These are phyloP conservation scores for Ceratosolen fusciceps DNA, from an alignment of 1,140 invertebrate species.

Conservation along the genomic window DNA sequence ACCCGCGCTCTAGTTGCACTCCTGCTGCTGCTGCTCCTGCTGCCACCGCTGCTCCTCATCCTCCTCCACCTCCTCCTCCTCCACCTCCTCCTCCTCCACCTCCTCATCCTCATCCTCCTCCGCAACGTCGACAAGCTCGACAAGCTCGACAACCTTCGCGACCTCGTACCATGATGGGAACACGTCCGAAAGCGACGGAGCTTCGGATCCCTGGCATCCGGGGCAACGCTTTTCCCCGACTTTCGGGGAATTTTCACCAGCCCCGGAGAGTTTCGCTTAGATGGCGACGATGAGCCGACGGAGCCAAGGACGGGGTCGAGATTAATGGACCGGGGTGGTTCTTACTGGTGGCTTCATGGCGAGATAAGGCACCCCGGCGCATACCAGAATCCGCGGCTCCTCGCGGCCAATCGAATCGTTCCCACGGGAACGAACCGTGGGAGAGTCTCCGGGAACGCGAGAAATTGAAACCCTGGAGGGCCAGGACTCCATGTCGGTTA, in stretches of 20 bases:
- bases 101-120: no score
- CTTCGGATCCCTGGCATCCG: neutral
- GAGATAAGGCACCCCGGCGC: conserved; percentile 37
- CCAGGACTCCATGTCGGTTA: conserved; percentile 54
- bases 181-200: conserved; percentile 21
- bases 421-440: conserved; percentile 64
- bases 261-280: neutral
- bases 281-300: neutral
- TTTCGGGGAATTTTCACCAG: conserved; percentile 15
- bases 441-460: conserved; percentile 61
- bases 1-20: conserved; percentile 37
- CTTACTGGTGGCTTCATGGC: neutral
- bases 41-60: no score
- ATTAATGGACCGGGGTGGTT: no score
- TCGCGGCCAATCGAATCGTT: conserved; percentile 61
- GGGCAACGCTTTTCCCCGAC: conserved; percentile 14
- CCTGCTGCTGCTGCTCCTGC: conserved; percentile 28
- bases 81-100: no score
- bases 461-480: conserved; percentile 52
- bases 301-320: neutral
- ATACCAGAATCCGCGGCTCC: neutral
- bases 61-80: no score
- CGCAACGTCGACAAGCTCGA: no score
- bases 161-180: no score
- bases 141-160: no score